Percentiles rank a stretch among this genome's conserved stretches.
phyloP scores from a whole-genome alignment of 2,113 vertebrate species.

The Charina bottae region DNA sequence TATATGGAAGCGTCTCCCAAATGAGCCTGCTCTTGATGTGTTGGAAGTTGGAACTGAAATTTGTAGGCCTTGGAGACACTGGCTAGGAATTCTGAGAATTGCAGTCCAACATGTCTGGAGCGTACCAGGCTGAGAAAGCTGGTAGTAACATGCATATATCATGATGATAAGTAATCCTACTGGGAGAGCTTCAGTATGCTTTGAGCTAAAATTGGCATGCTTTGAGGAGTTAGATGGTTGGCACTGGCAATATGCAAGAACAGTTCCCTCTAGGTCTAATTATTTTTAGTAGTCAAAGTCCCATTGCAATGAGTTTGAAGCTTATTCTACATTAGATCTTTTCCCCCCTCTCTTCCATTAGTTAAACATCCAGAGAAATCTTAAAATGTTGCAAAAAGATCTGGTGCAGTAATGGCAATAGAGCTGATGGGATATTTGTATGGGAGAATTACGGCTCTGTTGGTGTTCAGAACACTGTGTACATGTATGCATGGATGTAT shows the following conservation, averaged over 20 bases:
- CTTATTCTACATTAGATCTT: constrained; percentile 10
- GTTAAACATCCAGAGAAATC: constrained; percentile 23
- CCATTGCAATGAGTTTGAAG: constrained; percentile 45
- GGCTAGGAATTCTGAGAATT: not conserved
- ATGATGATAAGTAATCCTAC: constrained; percentile 40
- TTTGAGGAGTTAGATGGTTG: constrained; percentile 63
- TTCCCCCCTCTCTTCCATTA: constrained; percentile 31
- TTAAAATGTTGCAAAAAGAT: not conserved
- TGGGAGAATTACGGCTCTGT: not conserved
- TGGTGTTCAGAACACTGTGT: constrained; percentile 17
- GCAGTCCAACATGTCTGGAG: not conserved
- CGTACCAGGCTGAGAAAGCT: not conserved
- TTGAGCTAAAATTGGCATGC: constrained; percentile 62
- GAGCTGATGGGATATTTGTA: not conserved
- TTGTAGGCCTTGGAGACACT: not conserved
- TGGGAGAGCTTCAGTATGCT: constrained; percentile 59
- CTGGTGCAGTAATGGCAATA: constrained; percentile 26
- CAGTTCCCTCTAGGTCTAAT: constrained; percentile 69
- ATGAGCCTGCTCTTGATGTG: not conserved
- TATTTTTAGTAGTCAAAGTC: constrained; percentile 64
- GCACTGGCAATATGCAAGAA: constrained; percentile 55
- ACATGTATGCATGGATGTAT: constrained; percentile 29
- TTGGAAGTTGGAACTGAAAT: not conserved
- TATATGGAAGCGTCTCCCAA: constrained; percentile 12
- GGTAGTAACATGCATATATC: constrained; percentile 45